Evolutionary conservation across 92 coral and sea anemone species (phyloP).

Genomic region (Zoanthus sociatus): DNA sequence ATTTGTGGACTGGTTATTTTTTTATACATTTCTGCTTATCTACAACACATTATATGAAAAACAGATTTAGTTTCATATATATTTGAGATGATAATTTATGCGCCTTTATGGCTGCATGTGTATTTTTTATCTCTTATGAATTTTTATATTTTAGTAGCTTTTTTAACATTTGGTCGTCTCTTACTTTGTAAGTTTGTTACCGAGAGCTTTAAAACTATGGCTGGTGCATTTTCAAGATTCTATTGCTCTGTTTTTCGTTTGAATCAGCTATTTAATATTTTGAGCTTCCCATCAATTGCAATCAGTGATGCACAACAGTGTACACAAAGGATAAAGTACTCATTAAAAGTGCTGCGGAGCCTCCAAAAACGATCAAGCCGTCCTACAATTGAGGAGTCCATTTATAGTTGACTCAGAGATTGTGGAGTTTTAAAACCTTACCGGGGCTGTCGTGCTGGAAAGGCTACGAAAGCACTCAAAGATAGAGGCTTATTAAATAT

Average conservation of each 20-base stretch:
- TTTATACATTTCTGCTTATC: not conserved
- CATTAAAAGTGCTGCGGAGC: conserved; percentile 2
- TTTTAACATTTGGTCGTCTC: not conserved
- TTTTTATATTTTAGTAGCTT: too few relatives aligned
- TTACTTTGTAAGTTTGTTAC: conserved; percentile 11
- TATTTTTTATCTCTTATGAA: not conserved
- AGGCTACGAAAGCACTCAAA: conserved; percentile 11
- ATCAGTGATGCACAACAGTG: conserved; percentile 22
- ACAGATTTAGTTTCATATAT: too few relatives aligned
- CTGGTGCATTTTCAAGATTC: conserved; percentile 18
- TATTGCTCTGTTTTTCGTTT: conserved; percentile 25
- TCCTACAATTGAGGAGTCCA: conserved; percentile 12
- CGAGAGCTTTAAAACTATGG: conserved; percentile 16
- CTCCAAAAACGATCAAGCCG: conserved; percentile 22
- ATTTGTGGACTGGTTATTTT: too few relatives aligned
- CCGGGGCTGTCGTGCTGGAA: conserved; percentile 17
- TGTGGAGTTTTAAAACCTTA: conserved; percentile 10
- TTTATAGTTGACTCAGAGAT: not conserved
- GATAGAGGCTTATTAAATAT: conserved; percentile 20
- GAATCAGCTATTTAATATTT: not conserved
- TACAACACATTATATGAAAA: not conserved
- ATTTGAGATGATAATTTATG: not conserved
- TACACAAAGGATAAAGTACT: conserved; percentile 18
- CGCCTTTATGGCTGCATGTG: conserved; percentile 24
- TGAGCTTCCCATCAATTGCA: conserved; percentile 18